Evolutionary conservation across 2,888 invertebrate species (phyloP), one percentile per base, ranked within the genome.

Genomic region (Merodon equestris): DNA sequence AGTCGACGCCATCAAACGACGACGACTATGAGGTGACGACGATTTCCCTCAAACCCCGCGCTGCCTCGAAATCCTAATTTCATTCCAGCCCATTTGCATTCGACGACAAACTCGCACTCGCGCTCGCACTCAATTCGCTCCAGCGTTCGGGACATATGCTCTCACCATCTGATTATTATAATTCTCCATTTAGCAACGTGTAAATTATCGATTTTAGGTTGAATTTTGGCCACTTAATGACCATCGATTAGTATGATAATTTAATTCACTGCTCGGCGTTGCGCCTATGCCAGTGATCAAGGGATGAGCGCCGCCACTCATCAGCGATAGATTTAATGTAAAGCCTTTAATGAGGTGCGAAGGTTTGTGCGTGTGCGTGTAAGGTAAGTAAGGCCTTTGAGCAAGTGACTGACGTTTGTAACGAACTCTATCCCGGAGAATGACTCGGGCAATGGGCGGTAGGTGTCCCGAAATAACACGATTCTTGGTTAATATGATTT

Each of bases 221-320:
- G 74, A 79, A 79, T 74, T 68, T 79, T 74, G 74, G 73, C 51
- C 74, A 74, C 64, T 64, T 64, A 79, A 79, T 70, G 74, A 64
- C 74, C 68, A 74, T 79, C 74, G 79, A 79, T 79, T 79, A 74
- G 74, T 79, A 79, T 79, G 79, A 79, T 79, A 79, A 79, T 79
- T 79, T 68, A 68, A 73, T 79, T 74, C 74, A 64, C 63, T 64
- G 48, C 63, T 57, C 53, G 7, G 27, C 27, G 27, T 27, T 27
- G 3, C 2, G 3, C 3, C 7, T 27, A 7, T 27, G 2, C 7
- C 27, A 2, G 27, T 27, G 27, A 7, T 27, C 27, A 2, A 7
- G 7, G 27, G 2, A 27, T 27, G 27, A 27, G 27, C 27, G 27
- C n/a, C n/a, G n/a, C 3, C 27, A 27, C 27, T 76, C 76, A 76